phyloP scores from a whole-genome alignment of 1,140 invertebrate genomes.

The Zaprionus camerounensis region DNA sequence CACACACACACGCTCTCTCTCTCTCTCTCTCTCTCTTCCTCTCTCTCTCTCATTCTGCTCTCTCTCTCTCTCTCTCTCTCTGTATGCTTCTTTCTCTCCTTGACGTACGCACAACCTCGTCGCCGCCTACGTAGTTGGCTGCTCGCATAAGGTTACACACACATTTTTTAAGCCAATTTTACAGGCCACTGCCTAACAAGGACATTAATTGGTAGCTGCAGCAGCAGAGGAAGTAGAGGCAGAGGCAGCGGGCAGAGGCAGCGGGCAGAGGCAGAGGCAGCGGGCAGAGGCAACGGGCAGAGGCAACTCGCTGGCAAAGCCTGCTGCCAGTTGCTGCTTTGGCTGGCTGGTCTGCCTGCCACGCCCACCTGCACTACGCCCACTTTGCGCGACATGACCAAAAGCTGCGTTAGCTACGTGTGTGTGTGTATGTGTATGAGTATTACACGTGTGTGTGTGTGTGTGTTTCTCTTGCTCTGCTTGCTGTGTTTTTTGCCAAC shows the following conservation, averaged over 20 bases:
- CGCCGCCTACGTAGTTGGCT: slow-evolving; percentile 7
- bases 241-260: no score
- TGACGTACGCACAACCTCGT: not conserved
- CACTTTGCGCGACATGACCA: slow-evolving; percentile 58
- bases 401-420: slow-evolving; percentile 47
- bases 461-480: slow-evolving; percentile 6
- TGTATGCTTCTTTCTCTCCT: not conserved
- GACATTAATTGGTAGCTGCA: slow-evolving; percentile 81
- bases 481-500: slow-evolving; percentile 34
- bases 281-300: not conserved
- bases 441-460: slow-evolving; percentile 13
- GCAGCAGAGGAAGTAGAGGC: slow-evolving; percentile 9
- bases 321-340: slow-evolving; percentile 21
- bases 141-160: slow-evolving; percentile 79
- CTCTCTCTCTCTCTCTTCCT: not conserved
- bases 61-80: not conserved
- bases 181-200: slow-evolving; percentile 83
- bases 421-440: slow-evolving; percentile 13
- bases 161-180: slow-evolving; percentile 84
- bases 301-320: slow-evolving; percentile 11
- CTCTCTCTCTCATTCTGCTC: no score
- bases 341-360: slow-evolving; percentile 22
- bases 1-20: slow-evolving; percentile 18
- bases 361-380: slow-evolving; percentile 45
- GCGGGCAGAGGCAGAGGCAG: not conserved